Conservation (phyloP, 2,888 invertebrate genomes). For the Heliconius erato region DNA sequence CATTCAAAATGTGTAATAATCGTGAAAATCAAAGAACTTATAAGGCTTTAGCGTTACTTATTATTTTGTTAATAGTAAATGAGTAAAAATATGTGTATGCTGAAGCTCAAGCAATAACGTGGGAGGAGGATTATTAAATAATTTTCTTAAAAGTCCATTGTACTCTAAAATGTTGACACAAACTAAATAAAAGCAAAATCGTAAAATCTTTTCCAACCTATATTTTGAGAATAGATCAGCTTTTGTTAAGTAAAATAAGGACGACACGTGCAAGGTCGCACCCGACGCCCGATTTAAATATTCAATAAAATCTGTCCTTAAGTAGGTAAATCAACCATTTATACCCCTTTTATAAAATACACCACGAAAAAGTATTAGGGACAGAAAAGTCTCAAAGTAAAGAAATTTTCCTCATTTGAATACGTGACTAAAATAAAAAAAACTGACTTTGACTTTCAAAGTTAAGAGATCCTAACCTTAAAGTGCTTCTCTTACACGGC, state of each 20-base stretch:
- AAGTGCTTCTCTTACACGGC: constrained; percentile 29
- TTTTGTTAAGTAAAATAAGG: constrained; percentile 12
- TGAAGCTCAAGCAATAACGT: not conserved
- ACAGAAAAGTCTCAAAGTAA: constrained; percentile 44
- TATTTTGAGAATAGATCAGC: constrained; percentile 1
- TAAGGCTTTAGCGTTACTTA: not conserved
- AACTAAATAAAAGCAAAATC: not conserved
- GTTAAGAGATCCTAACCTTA: constrained; percentile 35
- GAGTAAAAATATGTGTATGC: too few species aligned
- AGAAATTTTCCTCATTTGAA: constrained; percentile 52
- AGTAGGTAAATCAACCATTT: constrained; percentile 47
- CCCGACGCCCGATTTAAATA: constrained; percentile 17
- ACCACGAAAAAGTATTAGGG: constrained; percentile 46
- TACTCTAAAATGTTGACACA: not conserved
- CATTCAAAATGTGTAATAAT: too few species aligned
- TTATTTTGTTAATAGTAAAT: not conserved
- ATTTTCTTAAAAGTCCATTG: not conserved
- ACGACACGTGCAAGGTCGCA: constrained; percentile 14
- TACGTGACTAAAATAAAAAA: constrained; percentile 51
- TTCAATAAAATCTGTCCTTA: constrained; percentile 26
- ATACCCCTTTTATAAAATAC: constrained; percentile 49
- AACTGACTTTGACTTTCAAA: constrained; percentile 36
- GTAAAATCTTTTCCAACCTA: not conserved
- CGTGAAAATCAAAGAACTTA: too few species aligned
- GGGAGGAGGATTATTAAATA: not conserved